Percentiles rank a stretch among this genome's conserved stretches.
phyloP scores from a whole-genome alignment of 2,797 vertebrate species.

The Phrynocephalus forsythii region DNA sequence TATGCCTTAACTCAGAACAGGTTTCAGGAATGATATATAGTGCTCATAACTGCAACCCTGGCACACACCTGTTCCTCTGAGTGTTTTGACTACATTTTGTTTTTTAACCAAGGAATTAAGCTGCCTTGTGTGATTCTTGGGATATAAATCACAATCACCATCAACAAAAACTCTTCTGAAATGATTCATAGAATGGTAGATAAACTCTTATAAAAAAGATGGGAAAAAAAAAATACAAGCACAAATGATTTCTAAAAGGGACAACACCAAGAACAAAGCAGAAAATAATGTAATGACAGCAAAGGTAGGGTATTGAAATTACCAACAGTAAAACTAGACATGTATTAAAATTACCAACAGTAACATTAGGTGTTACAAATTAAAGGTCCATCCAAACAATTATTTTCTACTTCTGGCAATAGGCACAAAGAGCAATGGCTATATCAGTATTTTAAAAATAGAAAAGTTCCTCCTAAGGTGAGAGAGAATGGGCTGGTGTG shows the following conservation, averaged over 20 bases:
- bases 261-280: background rate
- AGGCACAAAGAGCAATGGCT: background rate
- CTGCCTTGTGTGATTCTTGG: background rate
- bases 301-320: background rate
- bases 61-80: no score
- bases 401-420: background rate
- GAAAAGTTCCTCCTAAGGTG: background rate
- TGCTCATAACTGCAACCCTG: background rate
- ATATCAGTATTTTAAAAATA: background rate
- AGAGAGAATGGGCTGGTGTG: background rate
- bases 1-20: no score
- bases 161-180: background rate
- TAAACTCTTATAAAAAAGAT: background rate
- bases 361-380: background rate
- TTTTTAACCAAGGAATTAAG: background rate
- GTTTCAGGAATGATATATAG: background rate
- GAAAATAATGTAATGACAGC: background rate
- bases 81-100: no score
- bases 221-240: background rate
- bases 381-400: background rate
- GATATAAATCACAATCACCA: background rate
- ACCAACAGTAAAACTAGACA: background rate
- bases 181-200: background rate
- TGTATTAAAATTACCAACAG: background rate
- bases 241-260: background rate